A percentile compares a stretch with the other conserved stretches of the same genome.
These are phyloP conservation scores for Rhabdomys pumilio DNA, from an alignment of 2,797 vertebrate genomes.

Conservation along the genomic window DNA sequence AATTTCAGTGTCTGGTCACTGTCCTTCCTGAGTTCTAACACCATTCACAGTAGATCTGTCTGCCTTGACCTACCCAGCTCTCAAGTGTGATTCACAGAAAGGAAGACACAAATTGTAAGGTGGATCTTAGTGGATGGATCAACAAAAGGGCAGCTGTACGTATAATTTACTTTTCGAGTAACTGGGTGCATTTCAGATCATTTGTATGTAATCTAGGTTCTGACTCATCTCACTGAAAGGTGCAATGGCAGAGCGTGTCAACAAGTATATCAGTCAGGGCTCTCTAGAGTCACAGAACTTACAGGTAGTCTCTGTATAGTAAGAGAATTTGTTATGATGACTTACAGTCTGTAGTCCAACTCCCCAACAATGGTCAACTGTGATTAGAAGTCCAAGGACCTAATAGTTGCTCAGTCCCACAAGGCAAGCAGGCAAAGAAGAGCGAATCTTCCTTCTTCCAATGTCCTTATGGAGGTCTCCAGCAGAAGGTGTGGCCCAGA, in stretches of 20 bases:
- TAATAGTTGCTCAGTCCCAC: too few species aligned
- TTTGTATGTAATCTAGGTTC: background rate
- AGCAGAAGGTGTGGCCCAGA: too few species aligned
- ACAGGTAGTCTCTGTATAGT: too few species aligned
- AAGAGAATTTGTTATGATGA: too few species aligned
- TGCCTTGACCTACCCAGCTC: background rate
- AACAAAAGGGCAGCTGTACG: background rate
- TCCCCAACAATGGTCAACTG: too few species aligned
- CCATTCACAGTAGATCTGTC: background rate
- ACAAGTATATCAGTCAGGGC: background rate
- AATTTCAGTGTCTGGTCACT: background rate
- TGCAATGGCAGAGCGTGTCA: background rate
- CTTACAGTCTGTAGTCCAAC: too few species aligned
- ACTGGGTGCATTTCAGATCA: background rate
- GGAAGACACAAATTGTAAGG: background rate
- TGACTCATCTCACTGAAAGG: background rate
- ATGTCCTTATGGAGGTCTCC: too few species aligned
- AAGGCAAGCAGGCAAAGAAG: too few species aligned
- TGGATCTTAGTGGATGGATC: background rate
- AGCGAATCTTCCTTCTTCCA: too few species aligned
- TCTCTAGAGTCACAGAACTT: too few species aligned
- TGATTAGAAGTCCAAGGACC: too few species aligned
- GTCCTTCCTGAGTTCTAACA: background rate
- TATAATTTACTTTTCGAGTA: constrained; percentile 33
- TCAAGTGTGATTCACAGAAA: background rate